These are phyloP conservation scores for Uromys caudimaculatus DNA, from an alignment of 2,797 vertebrate species.

Conservation along the genomic window DNA sequence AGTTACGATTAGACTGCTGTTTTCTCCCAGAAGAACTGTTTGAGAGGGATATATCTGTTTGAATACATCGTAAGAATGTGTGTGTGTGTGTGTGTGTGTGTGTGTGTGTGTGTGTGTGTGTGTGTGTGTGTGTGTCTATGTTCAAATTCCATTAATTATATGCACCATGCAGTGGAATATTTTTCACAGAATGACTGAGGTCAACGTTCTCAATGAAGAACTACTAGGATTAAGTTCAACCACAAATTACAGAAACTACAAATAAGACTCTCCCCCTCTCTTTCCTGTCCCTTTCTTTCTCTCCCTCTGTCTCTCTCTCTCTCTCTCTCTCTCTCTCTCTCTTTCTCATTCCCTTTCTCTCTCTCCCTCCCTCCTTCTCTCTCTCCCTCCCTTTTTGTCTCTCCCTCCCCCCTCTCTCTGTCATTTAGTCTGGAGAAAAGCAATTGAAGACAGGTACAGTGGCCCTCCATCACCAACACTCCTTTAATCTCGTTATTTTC, in stretches of 20 bases:
- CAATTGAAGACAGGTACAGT: background rate
- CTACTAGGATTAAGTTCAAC: constrained; percentile 10
- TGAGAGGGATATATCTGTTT: background rate
- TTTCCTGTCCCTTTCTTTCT: background rate
- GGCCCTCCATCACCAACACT: background rate
- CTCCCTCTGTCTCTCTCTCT: too few species aligned
- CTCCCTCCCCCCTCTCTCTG: background rate
- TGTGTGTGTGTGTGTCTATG: too few species aligned
- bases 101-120: too few species aligned
- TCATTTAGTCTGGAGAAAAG: background rate
- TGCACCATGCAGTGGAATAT: background rate
- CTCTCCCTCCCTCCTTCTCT: background rate
- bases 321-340: too few species aligned
- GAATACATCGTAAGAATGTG: background rate
- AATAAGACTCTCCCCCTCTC: background rate
- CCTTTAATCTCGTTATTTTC: background rate
- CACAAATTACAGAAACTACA: background rate
- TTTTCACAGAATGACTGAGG: background rate
- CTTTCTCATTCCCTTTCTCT: background rate
- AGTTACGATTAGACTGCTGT: background rate
- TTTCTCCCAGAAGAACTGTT: background rate
- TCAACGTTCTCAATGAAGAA: background rate
- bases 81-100: too few species aligned
- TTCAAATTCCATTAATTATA: background rate
- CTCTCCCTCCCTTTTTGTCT: background rate